Base-by-base conservation (phyloP, 2,113 vertebrate genomes). In the Anolis sagrei region DNA sequence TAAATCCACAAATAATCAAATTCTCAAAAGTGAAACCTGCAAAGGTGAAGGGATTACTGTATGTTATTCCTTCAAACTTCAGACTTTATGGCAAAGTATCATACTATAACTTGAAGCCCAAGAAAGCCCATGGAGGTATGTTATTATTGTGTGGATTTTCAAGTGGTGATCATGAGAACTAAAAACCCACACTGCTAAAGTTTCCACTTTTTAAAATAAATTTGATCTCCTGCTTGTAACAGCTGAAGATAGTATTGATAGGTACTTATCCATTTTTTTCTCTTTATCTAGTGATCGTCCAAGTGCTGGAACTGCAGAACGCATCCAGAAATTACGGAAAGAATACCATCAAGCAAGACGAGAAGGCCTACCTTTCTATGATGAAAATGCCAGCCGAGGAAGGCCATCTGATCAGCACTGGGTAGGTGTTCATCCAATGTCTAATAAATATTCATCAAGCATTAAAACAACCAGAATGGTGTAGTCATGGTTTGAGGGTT, bases 291-390 rank as follows among this genome's bases (percentile, higher is more conserved):
- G 96, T 88, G 89, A 92, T 79, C 95, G 87, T 25, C 0, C 93
- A 29, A 21, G 80, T 4, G 87, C 87, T 36, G 95, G 92, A 89
- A 97, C 96, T 36, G 94, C 97, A 78, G 98, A 99, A 70, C 96
- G 98, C 5, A 99, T 99, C 95, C 98, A 99, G 96, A 97, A 97
- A 95, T 86, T 99, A 62, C 94, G 98, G 84, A 97, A 97, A 92
- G 98, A 99, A 89, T 99, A 98, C 92, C 97, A 98, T n/a, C 98
- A 98, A 92, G 98, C 98, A 29, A 96, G 97, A 64, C 89, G 97
- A 85, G 98, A 99, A 69, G 96, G 96, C 1, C 95, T 98, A 14
- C 95, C 97, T 18, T 92, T 97, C 23, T 98, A 97, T 25, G 98
- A 99, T 83, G 98, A 98, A 0, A 93, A 97, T 0, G 97, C 98